Conservation (phyloP, 2,113 vertebrate species). For the Gobio gobio region DNA sequence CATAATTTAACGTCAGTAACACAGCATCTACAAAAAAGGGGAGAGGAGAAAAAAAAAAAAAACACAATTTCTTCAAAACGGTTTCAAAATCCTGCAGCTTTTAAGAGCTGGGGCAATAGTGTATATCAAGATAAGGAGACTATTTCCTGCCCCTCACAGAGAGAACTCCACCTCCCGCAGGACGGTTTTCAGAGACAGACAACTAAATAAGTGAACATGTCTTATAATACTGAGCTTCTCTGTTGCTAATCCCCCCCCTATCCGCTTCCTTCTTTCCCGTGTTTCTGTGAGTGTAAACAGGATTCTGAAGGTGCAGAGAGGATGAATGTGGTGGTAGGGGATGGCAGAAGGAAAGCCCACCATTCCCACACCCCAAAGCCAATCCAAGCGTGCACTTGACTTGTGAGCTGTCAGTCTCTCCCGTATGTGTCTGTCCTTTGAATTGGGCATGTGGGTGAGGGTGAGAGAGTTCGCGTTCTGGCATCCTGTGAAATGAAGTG, state of each 20-base stretch:
- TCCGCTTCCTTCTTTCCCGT: constrained; percentile 22
- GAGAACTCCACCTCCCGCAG: constrained; percentile 31
- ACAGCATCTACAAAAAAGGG: constrained; percentile 7
- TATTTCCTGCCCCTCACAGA: constrained; percentile 39
- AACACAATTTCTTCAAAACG: constrained; percentile 31
- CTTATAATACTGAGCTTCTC: constrained; percentile 17
- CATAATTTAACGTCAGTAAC: constrained; percentile 32
- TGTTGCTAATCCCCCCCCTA: background rate
- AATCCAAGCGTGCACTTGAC: constrained; percentile 34
- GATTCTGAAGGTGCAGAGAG: background rate
- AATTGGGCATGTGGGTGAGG: constrained; percentile 24
- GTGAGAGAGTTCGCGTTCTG: constrained; percentile 17
- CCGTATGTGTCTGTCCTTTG: constrained; percentile 39
- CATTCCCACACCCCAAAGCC: constrained; percentile 12
- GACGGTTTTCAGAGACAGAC: constrained; percentile 8
- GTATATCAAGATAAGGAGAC: constrained; percentile 39
- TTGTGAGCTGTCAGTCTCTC: constrained; percentile 38
- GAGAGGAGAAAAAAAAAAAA: too few relatives aligned
- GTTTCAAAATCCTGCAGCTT: constrained; percentile 45
- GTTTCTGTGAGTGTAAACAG: constrained; percentile 17
- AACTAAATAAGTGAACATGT: background rate
- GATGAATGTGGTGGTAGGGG: constrained; percentile 7
- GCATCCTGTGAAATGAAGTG: constrained; percentile 26
- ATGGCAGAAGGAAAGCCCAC: constrained; percentile 20
- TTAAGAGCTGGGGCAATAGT: constrained; percentile 36